Evolutionary conservation across 2,888 invertebrate genomes (phyloP).

Genomic region (Cremastinae sp.): DNA sequence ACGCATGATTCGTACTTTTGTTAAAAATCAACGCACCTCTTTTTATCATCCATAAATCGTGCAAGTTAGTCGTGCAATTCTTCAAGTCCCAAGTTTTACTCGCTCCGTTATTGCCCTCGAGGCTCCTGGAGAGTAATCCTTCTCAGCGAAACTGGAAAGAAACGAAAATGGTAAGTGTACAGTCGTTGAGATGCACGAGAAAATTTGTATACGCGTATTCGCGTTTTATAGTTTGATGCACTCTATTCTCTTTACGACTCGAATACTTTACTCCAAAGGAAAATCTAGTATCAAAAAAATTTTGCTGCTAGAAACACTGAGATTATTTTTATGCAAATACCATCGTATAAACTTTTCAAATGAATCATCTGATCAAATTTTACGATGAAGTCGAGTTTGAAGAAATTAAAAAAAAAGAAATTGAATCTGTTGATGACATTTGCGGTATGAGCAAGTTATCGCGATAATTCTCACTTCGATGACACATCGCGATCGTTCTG

Average conservation of each 20-base stretch:
- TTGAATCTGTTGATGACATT: not conserved
- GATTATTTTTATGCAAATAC: conserved; percentile 36
- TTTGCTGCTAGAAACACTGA: not conserved
- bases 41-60: conserved; percentile 26
- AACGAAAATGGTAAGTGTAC: conserved; percentile 51
- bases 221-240: conserved; percentile 52
- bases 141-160: conserved; percentile 35
- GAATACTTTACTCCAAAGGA: conserved; percentile 33
- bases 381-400: not conserved
- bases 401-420: not conserved
- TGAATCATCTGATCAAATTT: not conserved
- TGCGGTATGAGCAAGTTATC: not conserved
- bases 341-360: conserved; percentile 19
- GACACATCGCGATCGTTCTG: conserved; percentile 1
- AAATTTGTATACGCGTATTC: conserved; percentile 29
- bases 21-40: not conserved
- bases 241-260: conserved; percentile 51
- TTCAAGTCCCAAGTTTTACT: conserved; percentile 22
- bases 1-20: too few species aligned
- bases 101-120: conserved; percentile 7
- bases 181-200: conserved; percentile 14
- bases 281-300: conserved; percentile 11
- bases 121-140: not conserved
- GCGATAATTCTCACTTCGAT: conserved; percentile 37
- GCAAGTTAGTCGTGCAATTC: conserved; percentile 8